Evolutionary conservation across 2,888 invertebrate genomes (phyloP).

Genomic region (Cerceris rybyensis): DNA sequence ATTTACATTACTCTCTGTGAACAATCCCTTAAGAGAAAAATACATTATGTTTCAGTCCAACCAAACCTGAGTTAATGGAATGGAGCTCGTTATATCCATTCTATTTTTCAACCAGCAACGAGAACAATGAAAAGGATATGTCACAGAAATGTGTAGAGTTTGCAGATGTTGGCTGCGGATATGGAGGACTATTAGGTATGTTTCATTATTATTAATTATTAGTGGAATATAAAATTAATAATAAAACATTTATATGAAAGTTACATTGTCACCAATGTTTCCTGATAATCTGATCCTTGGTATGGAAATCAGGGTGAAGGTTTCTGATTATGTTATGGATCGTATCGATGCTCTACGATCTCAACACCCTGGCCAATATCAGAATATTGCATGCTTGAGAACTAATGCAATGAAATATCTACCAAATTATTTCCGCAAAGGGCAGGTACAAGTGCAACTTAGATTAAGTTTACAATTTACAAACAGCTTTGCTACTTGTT

Average conservation of each 20-base stretch:
- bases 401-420: slow-evolving; percentile 99
- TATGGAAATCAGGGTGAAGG: slow-evolving; percentile 98
- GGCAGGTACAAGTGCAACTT: slow-evolving; percentile 86
- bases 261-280: slow-evolving; percentile 95
- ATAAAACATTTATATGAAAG: slow-evolving; percentile 81
- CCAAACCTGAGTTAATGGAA: slow-evolving; percentile 91
- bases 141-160: slow-evolving; percentile 87
- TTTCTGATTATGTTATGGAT: slow-evolving; percentile 98
- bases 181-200: slow-evolving; percentile 94
- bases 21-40: neutral
- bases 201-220: neutral
- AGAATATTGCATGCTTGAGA: slow-evolving; percentile 96
- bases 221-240: neutral
- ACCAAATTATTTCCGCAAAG: slow-evolving; percentile 97
- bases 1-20: too few relatives aligned
- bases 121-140: slow-evolving; percentile 73
- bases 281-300: slow-evolving; percentile 95
- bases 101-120: slow-evolving; percentile 69
- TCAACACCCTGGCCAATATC: slow-evolving; percentile 89
- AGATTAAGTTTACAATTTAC: neutral
- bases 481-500: neutral
- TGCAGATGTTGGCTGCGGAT: slow-evolving; percentile 98
- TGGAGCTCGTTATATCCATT: slow-evolving; percentile 92
- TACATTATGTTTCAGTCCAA: slow-evolving; percentile 86
- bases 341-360: slow-evolving; percentile 93